Evolutionary conservation across 2,797 vertebrate species (phyloP), one percentile per base, ranked within the genome.

Genomic region (Salarias fasciatus): DNA sequence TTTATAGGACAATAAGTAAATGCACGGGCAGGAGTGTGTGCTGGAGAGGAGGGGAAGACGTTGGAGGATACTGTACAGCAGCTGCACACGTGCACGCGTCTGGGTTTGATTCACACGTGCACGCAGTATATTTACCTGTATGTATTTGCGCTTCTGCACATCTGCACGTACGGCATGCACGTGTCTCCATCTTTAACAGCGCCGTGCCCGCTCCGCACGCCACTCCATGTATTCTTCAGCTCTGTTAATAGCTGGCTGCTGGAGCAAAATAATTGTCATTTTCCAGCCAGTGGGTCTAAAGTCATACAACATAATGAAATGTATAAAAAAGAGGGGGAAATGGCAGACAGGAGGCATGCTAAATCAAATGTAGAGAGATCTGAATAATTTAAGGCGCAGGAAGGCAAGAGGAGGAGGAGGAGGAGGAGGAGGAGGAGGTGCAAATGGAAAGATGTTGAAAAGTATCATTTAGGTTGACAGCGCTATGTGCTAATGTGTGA

Each of bases 251-350:
- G 92, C 87, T 89, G 91, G 89, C 90, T 91, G 90, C 91, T 91
- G 89, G 89, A 93, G 92, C 92, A 93, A 92, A 93, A 93, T 93
- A 92, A 93, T 93, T 93, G 92, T 93, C 91, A 93, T 93, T 94
- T 94, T 93, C 91, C 92, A 93, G 92, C 92, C 92, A 92, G 90
- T 94, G 92, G 92, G 90, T 90, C 90, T 93, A 91, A 92, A 93
- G 92, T 93, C 92, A 92, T 93, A 92, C 91, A 92, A 92, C 89
- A 93, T 93, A 93, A 92, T 94, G 92, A 92, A 93, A 93, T 91
- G 91, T 93, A 92, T 91, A 92, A 91, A 92, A 90, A 92, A 92
- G 89, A 86, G 80, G 73, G 82, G 82, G 85, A 82, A 89, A 88
- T 86, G 86, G 89, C 84, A 91, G 90, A 92, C 86, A 91, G 90